Percentiles rank a stretch among this genome's conserved stretches.
Evolutionary conservation across 2,797 vertebrate species (phyloP).

Genomic region (Macrochelys suwanniensis): DNA sequence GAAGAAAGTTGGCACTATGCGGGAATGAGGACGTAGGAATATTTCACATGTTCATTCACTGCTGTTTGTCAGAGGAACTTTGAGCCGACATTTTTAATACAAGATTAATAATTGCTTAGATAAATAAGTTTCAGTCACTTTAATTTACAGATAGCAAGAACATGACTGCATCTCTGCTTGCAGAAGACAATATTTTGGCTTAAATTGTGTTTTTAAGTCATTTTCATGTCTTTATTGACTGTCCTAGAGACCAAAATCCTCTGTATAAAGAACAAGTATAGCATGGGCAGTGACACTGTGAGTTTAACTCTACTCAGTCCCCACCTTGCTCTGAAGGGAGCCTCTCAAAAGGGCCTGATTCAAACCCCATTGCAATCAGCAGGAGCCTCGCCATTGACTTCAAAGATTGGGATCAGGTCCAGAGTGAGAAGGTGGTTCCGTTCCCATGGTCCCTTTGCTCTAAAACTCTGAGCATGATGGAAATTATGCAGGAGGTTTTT

Average conservation of each 20-base stretch:
- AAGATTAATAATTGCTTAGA: background rate
- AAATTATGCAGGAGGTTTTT: background rate
- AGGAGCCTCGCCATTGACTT: background rate
- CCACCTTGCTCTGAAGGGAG: fast-evolving
- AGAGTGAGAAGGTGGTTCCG: background rate
- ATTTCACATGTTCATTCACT: background rate
- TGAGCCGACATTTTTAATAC: background rate
- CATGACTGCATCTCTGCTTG: background rate
- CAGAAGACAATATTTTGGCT: background rate
- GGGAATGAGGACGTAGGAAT: background rate
- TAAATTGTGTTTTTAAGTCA: background rate
- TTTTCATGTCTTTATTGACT: background rate
- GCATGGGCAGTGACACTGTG: fast-evolving
- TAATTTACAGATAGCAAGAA: background rate
- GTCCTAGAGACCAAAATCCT: background rate
- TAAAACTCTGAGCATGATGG: background rate
- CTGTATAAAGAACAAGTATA: background rate
- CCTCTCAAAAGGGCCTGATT: background rate
- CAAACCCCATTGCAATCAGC: background rate
- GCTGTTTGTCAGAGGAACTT: background rate
- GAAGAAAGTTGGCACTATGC: background rate
- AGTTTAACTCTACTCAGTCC: background rate
- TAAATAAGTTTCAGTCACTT: background rate
- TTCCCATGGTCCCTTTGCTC: no score
- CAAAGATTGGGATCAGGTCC: background rate